Conservation (phyloP, 2,888 invertebrate genomes). For the Deilephila elpenor region DNA sequence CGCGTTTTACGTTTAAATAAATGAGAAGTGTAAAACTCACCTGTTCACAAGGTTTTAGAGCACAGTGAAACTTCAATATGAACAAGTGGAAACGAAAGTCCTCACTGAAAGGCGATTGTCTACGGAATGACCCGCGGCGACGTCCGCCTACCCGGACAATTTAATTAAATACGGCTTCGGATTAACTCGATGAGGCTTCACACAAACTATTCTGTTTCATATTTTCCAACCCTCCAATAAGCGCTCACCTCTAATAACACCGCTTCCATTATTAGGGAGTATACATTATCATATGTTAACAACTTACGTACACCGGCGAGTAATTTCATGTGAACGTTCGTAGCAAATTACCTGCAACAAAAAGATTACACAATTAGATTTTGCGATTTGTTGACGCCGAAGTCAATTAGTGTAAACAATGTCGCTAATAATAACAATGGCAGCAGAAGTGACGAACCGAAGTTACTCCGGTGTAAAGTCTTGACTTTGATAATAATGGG, state of each 20-base stretch:
- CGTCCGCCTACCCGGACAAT: constrained; percentile 73
- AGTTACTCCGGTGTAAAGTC: constrained; percentile 78
- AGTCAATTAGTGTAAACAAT: constrained; percentile 76
- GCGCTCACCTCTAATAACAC: constrained; percentile 33
- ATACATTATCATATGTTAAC: constrained; percentile 37
- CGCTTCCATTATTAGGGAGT: constrained; percentile 37
- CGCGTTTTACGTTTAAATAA: neutral
- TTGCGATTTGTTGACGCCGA: constrained; percentile 73
- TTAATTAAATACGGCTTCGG: constrained; percentile 84
- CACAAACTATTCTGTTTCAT: constrained; percentile 79
- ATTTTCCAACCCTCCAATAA: constrained; percentile 62
- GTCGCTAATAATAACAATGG: constrained; percentile 79
- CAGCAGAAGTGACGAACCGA: constrained; percentile 80
- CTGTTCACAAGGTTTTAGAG: constrained; percentile 11
- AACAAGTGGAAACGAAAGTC: constrained; percentile 48
- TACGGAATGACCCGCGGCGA: constrained; percentile 67
- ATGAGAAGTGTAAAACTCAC: constrained; percentile 5
- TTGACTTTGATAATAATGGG: constrained; percentile 82
- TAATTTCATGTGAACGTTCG: constrained; percentile 47
- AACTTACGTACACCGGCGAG: constrained; percentile 40
- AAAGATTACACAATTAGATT: constrained; percentile 71
- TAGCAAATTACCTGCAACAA: constrained; percentile 78
- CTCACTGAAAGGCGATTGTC: constrained; percentile 58
- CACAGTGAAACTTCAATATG: constrained; percentile 3
- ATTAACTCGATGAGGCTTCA: constrained; percentile 80